Evolutionary conservation across 2,888 invertebrate genomes (phyloP).

Genomic region (Gymnoscelis rufifasciata): DNA sequence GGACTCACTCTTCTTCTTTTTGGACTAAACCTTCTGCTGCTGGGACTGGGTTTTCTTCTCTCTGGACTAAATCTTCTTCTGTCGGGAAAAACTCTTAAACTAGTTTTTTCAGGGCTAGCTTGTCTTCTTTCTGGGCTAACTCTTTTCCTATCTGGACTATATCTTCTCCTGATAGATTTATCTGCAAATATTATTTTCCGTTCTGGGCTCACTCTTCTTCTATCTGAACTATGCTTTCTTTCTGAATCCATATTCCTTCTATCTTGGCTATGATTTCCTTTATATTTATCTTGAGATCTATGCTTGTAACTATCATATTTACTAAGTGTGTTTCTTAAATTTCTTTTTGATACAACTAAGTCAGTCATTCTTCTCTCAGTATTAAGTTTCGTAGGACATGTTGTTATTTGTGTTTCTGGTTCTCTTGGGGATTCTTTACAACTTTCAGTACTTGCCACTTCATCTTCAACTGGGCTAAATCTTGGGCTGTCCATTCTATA

Average conservation of each 20-base stretch:
- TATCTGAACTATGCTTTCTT: slow-evolving; percentile 15
- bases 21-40: slow-evolving; percentile 11
- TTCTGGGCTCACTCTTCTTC: slow-evolving; percentile 3
- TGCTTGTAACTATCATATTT: slow-evolving; percentile 36
- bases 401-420: slow-evolving; percentile 20
- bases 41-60: slow-evolving; percentile 11
- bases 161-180: background rate
- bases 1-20: slow-evolving; percentile 14
- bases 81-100: slow-evolving; percentile 7
- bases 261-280: slow-evolving; percentile 30
- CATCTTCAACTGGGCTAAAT: slow-evolving; percentile 55
- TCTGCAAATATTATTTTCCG: slow-evolving; percentile 8
- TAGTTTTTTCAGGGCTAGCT: slow-evolving; percentile 7
- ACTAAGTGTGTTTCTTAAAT: slow-evolving; percentile 29
- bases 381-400: slow-evolving; percentile 27
- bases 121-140: slow-evolving; percentile 13
- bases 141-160: slow-evolving; percentile 16
- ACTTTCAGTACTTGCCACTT: slow-evolving; percentile 25
- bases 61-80: slow-evolving; percentile 13
- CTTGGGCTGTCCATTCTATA: slow-evolving; percentile 25
- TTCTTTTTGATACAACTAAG: slow-evolving; percentile 30
- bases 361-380: slow-evolving; percentile 34
- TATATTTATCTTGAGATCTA: slow-evolving; percentile 36
- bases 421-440: slow-evolving; percentile 29
- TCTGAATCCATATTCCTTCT: slow-evolving; percentile 11